These are phyloP conservation scores for Catocala sponsa DNA, from an alignment of 2,888 invertebrate genomes.

Conservation along the genomic window DNA sequence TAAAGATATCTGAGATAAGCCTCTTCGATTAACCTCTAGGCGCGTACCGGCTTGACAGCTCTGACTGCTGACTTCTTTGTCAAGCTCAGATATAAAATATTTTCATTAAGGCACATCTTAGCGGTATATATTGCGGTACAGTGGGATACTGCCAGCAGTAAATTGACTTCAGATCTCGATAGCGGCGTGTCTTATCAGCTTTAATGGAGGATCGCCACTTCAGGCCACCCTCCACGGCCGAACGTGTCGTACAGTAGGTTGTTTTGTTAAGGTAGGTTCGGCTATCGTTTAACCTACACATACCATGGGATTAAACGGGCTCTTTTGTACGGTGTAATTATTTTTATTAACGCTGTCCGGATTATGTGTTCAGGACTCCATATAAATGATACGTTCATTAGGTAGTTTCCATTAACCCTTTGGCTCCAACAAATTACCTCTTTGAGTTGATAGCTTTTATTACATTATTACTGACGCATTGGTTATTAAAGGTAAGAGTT, in stretches of 20 bases:
- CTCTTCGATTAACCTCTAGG: constrained; percentile 25
- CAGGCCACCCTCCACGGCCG: constrained; percentile 35
- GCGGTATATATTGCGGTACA: constrained; percentile 7
- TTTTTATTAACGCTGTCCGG: constrained; percentile 31
- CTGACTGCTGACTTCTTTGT: constrained; percentile 34
- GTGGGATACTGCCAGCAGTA: constrained; percentile 15
- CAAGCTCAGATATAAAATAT: constrained; percentile 34
- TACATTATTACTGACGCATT: neutral
- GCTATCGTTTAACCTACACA: constrained; percentile 37
- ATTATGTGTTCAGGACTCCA: constrained; percentile 12
- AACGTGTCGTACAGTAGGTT: constrained; percentile 36
- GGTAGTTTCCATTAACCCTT: neutral
- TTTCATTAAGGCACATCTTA: constrained; percentile 25
- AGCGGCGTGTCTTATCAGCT: constrained; percentile 67
- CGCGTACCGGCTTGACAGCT: constrained; percentile 16
- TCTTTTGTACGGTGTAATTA: constrained; percentile 27
- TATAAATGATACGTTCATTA: constrained; percentile 26
- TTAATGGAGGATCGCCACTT: constrained; percentile 56
- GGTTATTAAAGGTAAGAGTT: neutral
- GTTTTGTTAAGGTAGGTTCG: constrained; percentile 49
- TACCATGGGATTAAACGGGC: constrained; percentile 7
- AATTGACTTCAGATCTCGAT: constrained; percentile 53
- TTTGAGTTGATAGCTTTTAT: neutral
- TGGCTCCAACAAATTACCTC: neutral
- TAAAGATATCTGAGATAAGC: constrained; percentile 33